Base-by-base conservation (phyloP, 2,797 vertebrate genomes). In the Paramormyrops hopkinsi region DNA sequence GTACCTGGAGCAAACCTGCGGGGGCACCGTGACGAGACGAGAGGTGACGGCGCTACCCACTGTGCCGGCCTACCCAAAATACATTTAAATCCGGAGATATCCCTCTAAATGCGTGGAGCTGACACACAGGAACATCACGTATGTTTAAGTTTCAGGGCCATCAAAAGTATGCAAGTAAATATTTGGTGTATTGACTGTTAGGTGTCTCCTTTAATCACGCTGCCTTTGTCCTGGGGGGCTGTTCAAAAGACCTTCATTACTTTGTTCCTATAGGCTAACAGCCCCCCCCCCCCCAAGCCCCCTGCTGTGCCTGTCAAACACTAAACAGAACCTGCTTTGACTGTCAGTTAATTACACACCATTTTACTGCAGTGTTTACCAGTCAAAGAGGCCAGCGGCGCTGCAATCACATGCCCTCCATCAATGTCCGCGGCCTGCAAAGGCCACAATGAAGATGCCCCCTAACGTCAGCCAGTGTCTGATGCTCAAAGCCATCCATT, bases 301-400 rank as follows among this genome's bases (percentile, higher is more conserved):
- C 95, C 95, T 92, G 93, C 96, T 94, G 95, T 96, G 94, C 91
- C 92, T 91, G 92, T 93, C 93, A 95, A 96, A 96, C 95, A 95
- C 96, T 96, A 96, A 95, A 97, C 96, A 96, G 96, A 96, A 96
- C 96, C 95, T 96, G 96, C 97, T 97, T 97, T 97, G 96, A 97
- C 96, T 97, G 96, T 96, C 96, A 96, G 95, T 97, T 97, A 97
- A 97, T 97, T 97, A 97, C 97, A 96, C 96, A 97, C 96, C 94
- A 93, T 97, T 97, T 97, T 96, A 96, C 96, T 96, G 95, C 95
- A 95, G 96, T 96, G 95, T 97, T 97, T 96, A 97, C 96, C 96
- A 97, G 96, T 97, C 96, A 96, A 97, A 97, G 95, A 95, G 95
- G 95, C 94, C 94, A 95, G 95, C 95, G 94, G 93, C 94, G 94